Evolutionary conservation across 2,113 vertebrate species (phyloP).

Genomic region (Heterocephalus glaber): DNA sequence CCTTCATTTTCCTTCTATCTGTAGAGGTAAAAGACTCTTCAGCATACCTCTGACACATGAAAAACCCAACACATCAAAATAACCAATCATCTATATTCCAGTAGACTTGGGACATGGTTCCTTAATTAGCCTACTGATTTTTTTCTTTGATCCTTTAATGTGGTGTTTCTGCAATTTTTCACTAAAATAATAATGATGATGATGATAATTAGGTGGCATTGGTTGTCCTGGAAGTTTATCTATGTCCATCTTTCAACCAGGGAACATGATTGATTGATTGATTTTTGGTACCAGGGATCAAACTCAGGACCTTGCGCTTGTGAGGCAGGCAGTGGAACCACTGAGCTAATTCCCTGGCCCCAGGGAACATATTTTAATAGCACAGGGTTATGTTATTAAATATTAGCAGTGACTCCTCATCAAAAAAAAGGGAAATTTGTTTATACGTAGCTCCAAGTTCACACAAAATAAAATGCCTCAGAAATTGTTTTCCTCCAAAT

Average conservation of each 20-base stretch:
- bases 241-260: background rate
- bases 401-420: background rate
- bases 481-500: slow-evolving; percentile 44
- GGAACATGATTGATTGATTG: no score
- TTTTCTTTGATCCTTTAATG: background rate
- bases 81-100: background rate
- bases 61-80: background rate
- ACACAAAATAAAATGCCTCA: slow-evolving; percentile 63
- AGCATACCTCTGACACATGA: background rate
- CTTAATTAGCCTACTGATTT: background rate
- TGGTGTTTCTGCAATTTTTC: background rate
- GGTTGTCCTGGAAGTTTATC: background rate
- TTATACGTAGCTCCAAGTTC: background rate
- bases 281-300: no score
- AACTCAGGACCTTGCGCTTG: no score
- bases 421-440: background rate
- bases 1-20: background rate
- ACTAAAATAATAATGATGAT: background rate
- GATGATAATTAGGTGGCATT: background rate
- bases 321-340: no score
- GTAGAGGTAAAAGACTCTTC: background rate
- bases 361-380: background rate
- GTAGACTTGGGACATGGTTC: background rate
- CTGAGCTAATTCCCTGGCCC: no score
- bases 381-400: slow-evolving; percentile 35